These are phyloP conservation scores for Paguma larvata DNA, from an alignment of 2,797 vertebrate species.

Conservation along the genomic window DNA sequence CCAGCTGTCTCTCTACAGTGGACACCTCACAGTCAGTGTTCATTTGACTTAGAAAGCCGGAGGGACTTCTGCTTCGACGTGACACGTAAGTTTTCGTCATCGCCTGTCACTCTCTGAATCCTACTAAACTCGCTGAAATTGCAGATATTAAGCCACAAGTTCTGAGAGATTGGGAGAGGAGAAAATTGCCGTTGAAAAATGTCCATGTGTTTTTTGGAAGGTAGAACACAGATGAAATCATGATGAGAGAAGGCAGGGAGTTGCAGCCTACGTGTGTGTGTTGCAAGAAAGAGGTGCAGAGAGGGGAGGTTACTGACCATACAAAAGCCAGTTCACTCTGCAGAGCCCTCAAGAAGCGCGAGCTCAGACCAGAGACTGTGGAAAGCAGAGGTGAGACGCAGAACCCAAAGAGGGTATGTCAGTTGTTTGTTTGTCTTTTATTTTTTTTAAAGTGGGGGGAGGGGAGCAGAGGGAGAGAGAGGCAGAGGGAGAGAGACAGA, in stretches of 20 bases:
- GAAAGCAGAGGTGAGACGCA: neutral
- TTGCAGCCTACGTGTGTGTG: neutral
- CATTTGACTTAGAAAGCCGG: neutral
- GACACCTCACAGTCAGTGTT: neutral
- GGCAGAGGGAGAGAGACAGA: too few species aligned
- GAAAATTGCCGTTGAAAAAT: neutral
- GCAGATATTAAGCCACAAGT: neutral
- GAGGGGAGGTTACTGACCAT: neutral
- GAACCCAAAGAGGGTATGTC: neutral
- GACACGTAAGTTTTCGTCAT: neutral
- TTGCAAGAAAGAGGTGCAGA: neutral
- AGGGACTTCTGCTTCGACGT: neutral
- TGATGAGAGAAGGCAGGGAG: neutral
- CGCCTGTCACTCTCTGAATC: neutral
- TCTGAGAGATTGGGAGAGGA: neutral
- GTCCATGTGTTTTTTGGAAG: neutral
- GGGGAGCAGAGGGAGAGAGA: too few species aligned
- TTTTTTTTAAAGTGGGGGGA: too few species aligned
- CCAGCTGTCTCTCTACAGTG: too few species aligned
- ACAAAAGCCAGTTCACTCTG: neutral
- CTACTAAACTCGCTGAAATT: neutral
- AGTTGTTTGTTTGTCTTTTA: too few species aligned
- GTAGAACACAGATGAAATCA: neutral
- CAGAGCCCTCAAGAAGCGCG: neutral
- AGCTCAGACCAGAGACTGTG: neutral